phyloP scores from a whole-genome alignment of 1,140 invertebrate species.

The Neuroterus valhalla region DNA sequence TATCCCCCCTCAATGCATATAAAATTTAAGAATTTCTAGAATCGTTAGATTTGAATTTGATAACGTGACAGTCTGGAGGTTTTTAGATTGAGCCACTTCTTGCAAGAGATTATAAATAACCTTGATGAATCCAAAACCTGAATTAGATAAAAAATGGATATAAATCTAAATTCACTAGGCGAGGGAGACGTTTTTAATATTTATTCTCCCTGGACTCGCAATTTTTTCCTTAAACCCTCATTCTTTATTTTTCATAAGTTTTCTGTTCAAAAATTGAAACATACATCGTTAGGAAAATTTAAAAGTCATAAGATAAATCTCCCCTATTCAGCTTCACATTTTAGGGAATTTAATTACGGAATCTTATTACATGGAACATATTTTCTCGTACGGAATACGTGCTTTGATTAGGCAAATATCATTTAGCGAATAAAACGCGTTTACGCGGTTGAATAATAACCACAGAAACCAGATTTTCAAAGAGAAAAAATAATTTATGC shows the following conservation, averaged over 20 bases:
- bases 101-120: no score
- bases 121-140: no score
- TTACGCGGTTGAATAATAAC: neutral
- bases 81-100: no score
- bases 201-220: no score
- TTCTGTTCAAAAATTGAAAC: neutral
- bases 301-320: neutral
- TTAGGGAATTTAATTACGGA: neutral
- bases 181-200: no score
- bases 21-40: no score
- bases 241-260: neutral
- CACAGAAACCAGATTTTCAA: neutral
- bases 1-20: no score
- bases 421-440: neutral
- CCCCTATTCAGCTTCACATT: constrained; percentile 1
- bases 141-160: no score
- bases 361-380: constrained; percentile 24
- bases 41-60: no score
- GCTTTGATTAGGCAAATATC: constrained; percentile 27
- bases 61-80: no score
- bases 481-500: constrained; percentile 1
- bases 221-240: neutral
- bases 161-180: no score
- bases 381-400: constrained; percentile 13
- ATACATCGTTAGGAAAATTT: neutral